Evolutionary conservation across 2,888 invertebrate species (phyloP), one percentile per base, ranked within the genome.

Genomic region (Sericinus montela): DNA sequence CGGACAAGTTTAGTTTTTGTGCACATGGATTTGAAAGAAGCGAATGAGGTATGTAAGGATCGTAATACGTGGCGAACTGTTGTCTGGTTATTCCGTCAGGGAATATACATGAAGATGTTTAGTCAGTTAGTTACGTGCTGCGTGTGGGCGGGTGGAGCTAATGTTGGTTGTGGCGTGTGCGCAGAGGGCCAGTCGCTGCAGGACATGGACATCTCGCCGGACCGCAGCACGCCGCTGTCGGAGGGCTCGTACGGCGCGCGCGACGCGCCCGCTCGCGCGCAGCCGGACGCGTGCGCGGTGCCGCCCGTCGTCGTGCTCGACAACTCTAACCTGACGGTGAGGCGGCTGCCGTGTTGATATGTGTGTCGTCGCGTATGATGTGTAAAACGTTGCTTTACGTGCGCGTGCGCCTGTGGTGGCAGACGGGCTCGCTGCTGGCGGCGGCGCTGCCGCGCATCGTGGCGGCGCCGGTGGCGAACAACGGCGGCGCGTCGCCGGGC

Each of bases 141-240:
- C n/a, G n/a, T n/a, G n/a, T n/a, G n/a, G n/a, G n/a, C n/a, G n/a
- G n/a, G n/a, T n/a, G n/a, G n/a, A n/a, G n/a, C n/a, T n/a, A 19
- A 19, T 3, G 19, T 19, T 5, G 19, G 3, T 19, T 3, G 19
- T 5, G 2, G 40, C 8, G 10, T 35, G 14, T 34, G 40, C 29
- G 19, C 59, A 86, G 86, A 87, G 72, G 87, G 83, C 45, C 91
- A 91, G 67, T 80, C 91, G 58, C 25, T 25, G 25, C 95, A 97
- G 80, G 97, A 97, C 71, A 97, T 97, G 97, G 97, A 98, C 72
- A 97, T 97, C 70, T 97, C 97, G 52, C 97, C 97, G 11, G 95
- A 95, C 62, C 93, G 95, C 71, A 96, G 96, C 72, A 96, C 96
- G 55, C 96, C 96, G 32, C 93, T 95, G 49, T 95, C 95, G 19